phyloP scores from a whole-genome alignment of 2,888 invertebrate genomes.

The Drosophila putrida region DNA sequence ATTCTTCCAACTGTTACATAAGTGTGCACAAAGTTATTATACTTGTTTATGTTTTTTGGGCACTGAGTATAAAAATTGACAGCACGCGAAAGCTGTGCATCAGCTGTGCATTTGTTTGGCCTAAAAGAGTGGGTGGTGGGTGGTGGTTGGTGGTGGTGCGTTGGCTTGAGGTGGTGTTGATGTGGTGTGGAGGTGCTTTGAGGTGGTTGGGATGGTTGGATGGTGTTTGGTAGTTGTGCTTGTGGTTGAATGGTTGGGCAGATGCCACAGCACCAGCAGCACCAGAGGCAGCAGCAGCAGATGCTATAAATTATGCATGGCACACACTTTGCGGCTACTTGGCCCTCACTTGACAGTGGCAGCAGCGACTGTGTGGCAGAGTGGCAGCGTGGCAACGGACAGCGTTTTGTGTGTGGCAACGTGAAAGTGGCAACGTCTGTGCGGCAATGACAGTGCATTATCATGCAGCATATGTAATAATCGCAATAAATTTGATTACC shows the following conservation, averaged over 20 bases:
- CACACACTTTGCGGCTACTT: constrained; percentile 49
- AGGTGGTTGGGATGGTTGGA: neutral
- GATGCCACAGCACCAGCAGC: constrained; percentile 18
- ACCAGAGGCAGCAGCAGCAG: constrained; percentile 17
- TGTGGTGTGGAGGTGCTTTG: neutral
- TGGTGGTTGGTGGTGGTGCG: neutral
- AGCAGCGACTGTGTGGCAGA: constrained; percentile 1
- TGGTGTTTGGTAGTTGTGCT: constrained; percentile 2
- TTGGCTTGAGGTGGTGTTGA: constrained; percentile 2
- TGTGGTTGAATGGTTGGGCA: constrained; percentile 11
- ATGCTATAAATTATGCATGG: constrained; percentile 60
- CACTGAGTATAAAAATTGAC: constrained; percentile 35
- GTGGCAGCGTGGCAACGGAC: constrained; percentile 26
- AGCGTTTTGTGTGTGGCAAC: constrained; percentile 14
- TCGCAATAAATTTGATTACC: constrained; percentile 61
- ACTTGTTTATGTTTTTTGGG: neutral
- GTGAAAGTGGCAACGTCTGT: constrained; percentile 16
- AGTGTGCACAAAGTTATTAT: neutral
- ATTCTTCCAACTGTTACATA: neutral
- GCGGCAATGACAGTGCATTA: constrained; percentile 47
- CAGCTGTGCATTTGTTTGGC: constrained; percentile 51
- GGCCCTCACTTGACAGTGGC: constrained; percentile 28
- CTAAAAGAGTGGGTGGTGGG: constrained; percentile 13
- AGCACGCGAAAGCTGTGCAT: constrained; percentile 37
- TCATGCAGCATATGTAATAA: constrained; percentile 59